Evolutionary conservation across 1,140 invertebrate genomes (phyloP).

Genomic region (Meteorus sp.): DNA sequence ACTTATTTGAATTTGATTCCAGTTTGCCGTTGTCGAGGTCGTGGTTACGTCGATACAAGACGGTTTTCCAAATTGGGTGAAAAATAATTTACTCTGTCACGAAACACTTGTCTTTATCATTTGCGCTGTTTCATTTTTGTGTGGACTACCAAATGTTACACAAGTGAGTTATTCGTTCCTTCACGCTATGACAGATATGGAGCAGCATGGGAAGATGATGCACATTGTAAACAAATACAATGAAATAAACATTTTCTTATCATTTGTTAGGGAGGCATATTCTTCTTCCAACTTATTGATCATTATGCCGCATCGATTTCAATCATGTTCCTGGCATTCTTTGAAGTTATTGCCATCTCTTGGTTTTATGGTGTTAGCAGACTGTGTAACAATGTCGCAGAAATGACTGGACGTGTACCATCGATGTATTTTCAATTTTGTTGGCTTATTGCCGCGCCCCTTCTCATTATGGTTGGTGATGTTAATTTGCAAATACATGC

Average conservation of each 20-base stretch:
- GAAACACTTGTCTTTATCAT: constrained; percentile 83
- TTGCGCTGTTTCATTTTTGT: constrained; percentile 79
- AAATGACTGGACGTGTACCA: constrained; percentile 83
- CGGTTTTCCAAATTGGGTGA: constrained; percentile 83
- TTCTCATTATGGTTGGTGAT: constrained; percentile 80
- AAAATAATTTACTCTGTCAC: constrained; percentile 78
- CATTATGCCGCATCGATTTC: constrained; percentile 90
- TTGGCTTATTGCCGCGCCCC: constrained; percentile 80
- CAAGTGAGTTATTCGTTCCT: constrained; percentile 58
- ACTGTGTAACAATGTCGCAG: constrained; percentile 78
- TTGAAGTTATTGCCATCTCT: constrained; percentile 86
- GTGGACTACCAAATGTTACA: constrained; percentile 83
- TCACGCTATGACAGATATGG: too few relatives aligned
- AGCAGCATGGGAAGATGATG: too few relatives aligned
- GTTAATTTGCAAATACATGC: too few relatives aligned
- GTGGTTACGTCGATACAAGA: constrained; percentile 91
- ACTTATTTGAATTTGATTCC: constrained; percentile 43
- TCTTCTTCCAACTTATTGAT: constrained; percentile 90
- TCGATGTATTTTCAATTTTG: constrained; percentile 82
- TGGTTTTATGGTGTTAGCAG: constrained; percentile 90
- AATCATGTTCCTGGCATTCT: constrained; percentile 89
- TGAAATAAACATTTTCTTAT: constrained; percentile 29
- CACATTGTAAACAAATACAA: constrained; percentile 13
- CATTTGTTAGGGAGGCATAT: constrained; percentile 79
- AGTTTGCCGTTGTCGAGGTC: constrained; percentile 90